Conservation (phyloP, 2,113 vertebrate species). For the Eclectus roratus region DNA sequence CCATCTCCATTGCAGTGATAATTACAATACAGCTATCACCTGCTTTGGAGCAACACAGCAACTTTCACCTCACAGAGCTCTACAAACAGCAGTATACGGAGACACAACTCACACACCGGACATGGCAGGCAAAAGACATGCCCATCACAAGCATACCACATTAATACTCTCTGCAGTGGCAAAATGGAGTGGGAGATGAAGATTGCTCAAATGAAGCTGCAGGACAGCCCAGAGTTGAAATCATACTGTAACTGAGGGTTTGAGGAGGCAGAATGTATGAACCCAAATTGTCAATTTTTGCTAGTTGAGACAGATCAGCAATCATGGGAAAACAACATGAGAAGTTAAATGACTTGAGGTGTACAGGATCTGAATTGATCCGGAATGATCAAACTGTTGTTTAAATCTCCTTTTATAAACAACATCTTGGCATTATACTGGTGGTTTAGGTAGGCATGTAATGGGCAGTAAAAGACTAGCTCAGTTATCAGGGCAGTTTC, state of each 20-base stretch:
- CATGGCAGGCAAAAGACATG: background rate
- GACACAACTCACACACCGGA: background rate
- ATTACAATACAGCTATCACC: background rate
- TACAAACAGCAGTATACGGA: accelerated
- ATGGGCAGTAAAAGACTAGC: background rate
- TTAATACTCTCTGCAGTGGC: background rate
- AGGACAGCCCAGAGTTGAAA: background rate
- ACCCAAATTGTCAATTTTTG: background rate
- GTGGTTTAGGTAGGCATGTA: background rate
- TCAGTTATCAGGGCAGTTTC: background rate
- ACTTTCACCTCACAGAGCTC: background rate
- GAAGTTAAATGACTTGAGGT: background rate
- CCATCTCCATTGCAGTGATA: background rate
- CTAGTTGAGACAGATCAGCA: background rate
- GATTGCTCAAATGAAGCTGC: background rate
- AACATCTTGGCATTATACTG: background rate
- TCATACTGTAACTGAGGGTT: accelerated
- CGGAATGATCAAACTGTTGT: background rate
- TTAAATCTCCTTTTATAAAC: background rate
- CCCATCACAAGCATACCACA: background rate
- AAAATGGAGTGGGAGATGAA: background rate
- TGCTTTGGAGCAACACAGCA: accelerated
- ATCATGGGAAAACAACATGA: background rate
- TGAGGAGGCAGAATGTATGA: background rate
- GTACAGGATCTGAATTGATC: background rate